Conservation (phyloP, 2,113 vertebrate species). For the Megatriorchis doriae region DNA sequence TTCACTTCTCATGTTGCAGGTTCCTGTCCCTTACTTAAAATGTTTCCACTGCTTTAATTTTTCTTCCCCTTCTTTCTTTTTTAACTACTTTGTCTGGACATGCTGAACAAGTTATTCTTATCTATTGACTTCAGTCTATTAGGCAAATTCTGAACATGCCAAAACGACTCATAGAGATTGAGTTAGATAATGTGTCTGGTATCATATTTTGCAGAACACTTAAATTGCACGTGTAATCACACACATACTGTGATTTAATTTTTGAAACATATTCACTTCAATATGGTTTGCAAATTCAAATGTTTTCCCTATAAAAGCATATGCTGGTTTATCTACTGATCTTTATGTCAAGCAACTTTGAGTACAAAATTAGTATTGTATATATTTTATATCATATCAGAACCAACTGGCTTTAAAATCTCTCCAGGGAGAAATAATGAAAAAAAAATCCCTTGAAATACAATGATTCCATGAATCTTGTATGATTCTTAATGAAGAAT, state of each 20-base stretch:
- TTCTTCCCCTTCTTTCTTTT: slow-evolving; percentile 40
- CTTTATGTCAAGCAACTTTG: background rate
- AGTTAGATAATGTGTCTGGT: slow-evolving; percentile 20
- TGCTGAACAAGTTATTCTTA: slow-evolving; percentile 68
- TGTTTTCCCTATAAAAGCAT: background rate
- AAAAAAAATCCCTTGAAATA: background rate
- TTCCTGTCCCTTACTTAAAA: slow-evolving; percentile 24
- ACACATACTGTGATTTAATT: background rate
- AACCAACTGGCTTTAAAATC: background rate
- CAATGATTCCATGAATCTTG: background rate
- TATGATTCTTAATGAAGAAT: background rate
- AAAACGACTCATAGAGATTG: slow-evolving; percentile 17
- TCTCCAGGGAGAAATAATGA: background rate
- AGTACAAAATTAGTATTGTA: background rate
- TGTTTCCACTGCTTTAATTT: slow-evolving; percentile 4
- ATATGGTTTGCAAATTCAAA: background rate
- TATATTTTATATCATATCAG: background rate
- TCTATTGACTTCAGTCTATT: slow-evolving; percentile 55
- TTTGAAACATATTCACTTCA: background rate
- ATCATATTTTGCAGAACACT: slow-evolving; percentile 45
- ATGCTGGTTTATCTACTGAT: background rate
- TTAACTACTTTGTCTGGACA: slow-evolving; percentile 32
- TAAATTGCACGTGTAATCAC: slow-evolving; percentile 20
- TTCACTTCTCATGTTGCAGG: slow-evolving; percentile 15
- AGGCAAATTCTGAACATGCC: slow-evolving; percentile 61